Base-by-base conservation (phyloP, 2,113 vertebrate genomes). In the Xiphorhynchus elegans region DNA sequence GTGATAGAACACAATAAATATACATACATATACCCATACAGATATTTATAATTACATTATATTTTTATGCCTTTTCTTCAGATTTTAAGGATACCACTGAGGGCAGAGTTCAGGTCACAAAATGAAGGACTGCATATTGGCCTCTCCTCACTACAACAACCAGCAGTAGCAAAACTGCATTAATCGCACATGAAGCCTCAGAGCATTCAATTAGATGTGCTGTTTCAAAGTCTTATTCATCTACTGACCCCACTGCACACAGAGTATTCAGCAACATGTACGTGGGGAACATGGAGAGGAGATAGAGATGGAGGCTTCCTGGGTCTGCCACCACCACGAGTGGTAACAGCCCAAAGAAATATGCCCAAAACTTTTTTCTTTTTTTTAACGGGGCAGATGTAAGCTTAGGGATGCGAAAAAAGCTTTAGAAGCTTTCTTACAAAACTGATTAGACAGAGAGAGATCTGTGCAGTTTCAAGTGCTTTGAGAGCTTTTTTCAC, bases 401-500 rank as follows among this genome's bases (percentile, higher is more conserved):
- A 64, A 52, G 39, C 58, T 44, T 13, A 10, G 67, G 42, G 29
- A 69, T 70, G 33, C 5, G 10, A 94, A 75, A 94, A 42, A 55
- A 59, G n/a, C 69, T 85, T 89, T 17, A 58, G 73, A 69, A 67
- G 7, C 75, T 90, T 91, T 90, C 81, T 74, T 78, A 49, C 23
- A 50, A 84, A 89, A 87, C 42, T 33, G 53, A 67, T 93, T 58
- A 93, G 33, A 67, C 44, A 58, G 60, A 59, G 60, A 59, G 4
- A 88, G 55, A 96, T 78, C 69, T 53, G 39, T 28, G 49, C 13
- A 49, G 52, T 58, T 94, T 75, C 47, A 75, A 79, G 93, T n/a
- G 46, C 31, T 91, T 95, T 89, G 67, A 85, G 87, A 85, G 79
- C 39, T 74, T 94, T 92, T 72, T 46, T 88, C 79, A 50, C 39